Evolutionary conservation across 2,113 vertebrate species (phyloP), one percentile per base, ranked within the genome.

Genomic region (Bettongia penicillata): DNA sequence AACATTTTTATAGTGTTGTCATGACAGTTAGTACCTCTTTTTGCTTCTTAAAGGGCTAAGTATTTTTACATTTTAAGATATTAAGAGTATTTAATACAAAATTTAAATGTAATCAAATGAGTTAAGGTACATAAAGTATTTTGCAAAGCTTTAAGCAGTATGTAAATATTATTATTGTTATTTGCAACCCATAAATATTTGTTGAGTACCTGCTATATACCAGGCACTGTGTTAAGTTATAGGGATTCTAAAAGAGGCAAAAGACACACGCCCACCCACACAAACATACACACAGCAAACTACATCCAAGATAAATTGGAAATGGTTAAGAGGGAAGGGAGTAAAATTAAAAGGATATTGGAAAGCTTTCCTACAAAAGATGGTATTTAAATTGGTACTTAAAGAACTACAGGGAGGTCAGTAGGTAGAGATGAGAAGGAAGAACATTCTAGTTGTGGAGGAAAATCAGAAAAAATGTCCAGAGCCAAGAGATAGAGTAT

Each of bases 131-230:
- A 37, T 37, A 43, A 84, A 43, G n/a, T 3, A 84, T 3, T 43
- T 43, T 23, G 4, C 14, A 77, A 68, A n/a, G 37, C 16, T 77
- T 77, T 6, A 19, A 77, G 31, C 7, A 5, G 12, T 77, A n/a
- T 77, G 6, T 77, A 77, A 43, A 10, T 89, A 10, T 89, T 92
- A 50, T 90, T 90, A 26, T 49, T 90, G 53, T 4, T 19, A 31
- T 57, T 22, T 91, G 48, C 57, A 92, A 53, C 91, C 31, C 53
- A 55, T 8, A 94, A 94, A 68, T 51, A 91, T 53, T 90, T 61
- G 37, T 7, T 89, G 92, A 89, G 19, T 3, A 92, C n/a, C 3
- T 48, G 2, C 49, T 26, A 93, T 77, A 8, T 55, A 9, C 14
- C 25, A 91, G 90, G 14, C 3, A 92, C 25, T 25, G 89, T 12